phyloP scores from a whole-genome alignment of 1,140 invertebrate species.

The Eupristina koningsbergeri region DNA sequence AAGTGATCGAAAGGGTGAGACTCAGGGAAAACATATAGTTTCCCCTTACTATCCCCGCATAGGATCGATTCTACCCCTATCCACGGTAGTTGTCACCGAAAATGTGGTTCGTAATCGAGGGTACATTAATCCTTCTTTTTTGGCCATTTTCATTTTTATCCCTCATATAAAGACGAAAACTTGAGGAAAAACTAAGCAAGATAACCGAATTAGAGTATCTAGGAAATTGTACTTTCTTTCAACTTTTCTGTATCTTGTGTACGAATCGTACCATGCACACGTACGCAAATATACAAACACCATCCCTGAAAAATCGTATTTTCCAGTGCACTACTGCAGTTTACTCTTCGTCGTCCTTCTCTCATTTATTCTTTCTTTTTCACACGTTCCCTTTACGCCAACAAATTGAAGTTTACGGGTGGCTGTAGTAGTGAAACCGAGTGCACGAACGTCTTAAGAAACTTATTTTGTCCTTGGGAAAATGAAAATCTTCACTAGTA shows the following conservation, averaged over 20 bases:
- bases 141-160: background rate
- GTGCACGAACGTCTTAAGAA: slow-evolving; percentile 11
- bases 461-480: slow-evolving; percentile 41
- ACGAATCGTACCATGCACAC: too few relatives aligned
- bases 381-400: background rate
- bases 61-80: background rate
- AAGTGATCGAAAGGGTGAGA: slow-evolving; percentile 57
- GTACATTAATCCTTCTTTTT: slow-evolving; percentile 13
- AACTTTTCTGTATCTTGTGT: too few relatives aligned
- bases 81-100: background rate
- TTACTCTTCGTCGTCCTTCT: background rate
- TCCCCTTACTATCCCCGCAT: background rate
- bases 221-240: too few relatives aligned
- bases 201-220: too few relatives aligned
- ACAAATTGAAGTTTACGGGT: slow-evolving; percentile 49
- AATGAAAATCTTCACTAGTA: slow-evolving; percentile 45
- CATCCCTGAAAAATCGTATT: background rate
- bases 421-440: background rate
- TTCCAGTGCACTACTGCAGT: background rate
- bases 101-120: background rate
- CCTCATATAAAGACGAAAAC: too few relatives aligned
- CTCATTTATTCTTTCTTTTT: background rate
- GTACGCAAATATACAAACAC: too few relatives aligned
- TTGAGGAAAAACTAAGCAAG: too few relatives aligned
- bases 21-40: slow-evolving; percentile 10